Conservation (phyloP, 2,888 invertebrate genomes). For the Bibio marci region DNA sequence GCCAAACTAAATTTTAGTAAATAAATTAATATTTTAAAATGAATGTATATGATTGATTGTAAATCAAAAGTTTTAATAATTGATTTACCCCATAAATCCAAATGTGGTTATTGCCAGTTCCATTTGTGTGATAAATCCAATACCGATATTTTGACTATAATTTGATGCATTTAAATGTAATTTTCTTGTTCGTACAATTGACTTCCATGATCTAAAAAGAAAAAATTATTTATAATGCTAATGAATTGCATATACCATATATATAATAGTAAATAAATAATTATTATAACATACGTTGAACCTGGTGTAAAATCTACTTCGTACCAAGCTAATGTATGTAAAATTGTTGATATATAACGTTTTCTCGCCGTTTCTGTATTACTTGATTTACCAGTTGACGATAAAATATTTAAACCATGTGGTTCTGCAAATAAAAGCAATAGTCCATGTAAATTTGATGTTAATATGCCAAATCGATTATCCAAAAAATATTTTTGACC, state of each 20-base stretch:
- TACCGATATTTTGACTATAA: constrained; percentile 27
- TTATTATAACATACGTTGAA: constrained; percentile 34
- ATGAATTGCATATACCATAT: not conserved
- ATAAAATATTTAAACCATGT: constrained; percentile 44
- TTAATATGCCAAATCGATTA: constrained; percentile 43
- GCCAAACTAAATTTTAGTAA: constrained; percentile 24
- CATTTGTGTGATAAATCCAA: constrained; percentile 45
- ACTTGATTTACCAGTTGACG: constrained; percentile 46
- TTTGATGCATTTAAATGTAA: constrained; percentile 42
- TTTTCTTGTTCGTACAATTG: constrained; percentile 20
- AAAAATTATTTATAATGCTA: not conserved
- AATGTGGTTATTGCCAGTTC: constrained; percentile 66
- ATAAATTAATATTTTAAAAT: no score
- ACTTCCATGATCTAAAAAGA: constrained; percentile 35
- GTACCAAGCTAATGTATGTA: constrained; percentile 61
- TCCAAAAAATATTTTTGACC: constrained; percentile 51
- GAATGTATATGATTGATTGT: no score
- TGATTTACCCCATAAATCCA: constrained; percentile 55
- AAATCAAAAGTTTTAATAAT: not conserved
- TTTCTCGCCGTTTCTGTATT: constrained; percentile 42
- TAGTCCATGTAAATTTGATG: constrained; percentile 52
- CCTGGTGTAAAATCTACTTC: constrained; percentile 45
- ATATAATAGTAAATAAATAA: not conserved
- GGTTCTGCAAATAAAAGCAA: constrained; percentile 50
- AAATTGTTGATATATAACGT: constrained; percentile 54